Evolutionary conservation across 2,113 vertebrate genomes (phyloP).

Genomic region (Notechis scutatus): DNA sequence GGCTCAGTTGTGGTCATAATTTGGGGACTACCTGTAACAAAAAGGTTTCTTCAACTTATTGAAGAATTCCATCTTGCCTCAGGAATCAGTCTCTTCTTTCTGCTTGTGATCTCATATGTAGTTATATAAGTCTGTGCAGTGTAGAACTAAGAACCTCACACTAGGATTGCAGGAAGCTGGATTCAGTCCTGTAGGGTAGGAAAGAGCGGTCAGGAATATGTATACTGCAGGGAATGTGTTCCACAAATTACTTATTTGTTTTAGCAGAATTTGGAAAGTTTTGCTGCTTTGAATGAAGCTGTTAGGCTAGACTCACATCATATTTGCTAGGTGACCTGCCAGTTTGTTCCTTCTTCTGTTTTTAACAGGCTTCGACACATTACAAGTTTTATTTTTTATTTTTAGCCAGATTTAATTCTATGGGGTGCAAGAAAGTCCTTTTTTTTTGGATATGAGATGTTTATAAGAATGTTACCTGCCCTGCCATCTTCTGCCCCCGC

Average conservation of each 20-base stretch:
- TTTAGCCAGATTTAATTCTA: neutral
- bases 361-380: neutral
- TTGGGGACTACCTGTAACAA: neutral
- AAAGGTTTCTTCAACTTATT: neutral
- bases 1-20: neutral
- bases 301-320: neutral
- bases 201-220: neutral
- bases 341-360: neutral
- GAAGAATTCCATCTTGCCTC: neutral
- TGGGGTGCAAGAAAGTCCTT: neutral
- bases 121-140: neutral
- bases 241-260: neutral
- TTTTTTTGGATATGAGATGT: neutral
- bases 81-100: neutral
- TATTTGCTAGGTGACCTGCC: neutral
- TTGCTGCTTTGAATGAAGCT: neutral
- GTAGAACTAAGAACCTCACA: neutral
- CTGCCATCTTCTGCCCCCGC: neutral
- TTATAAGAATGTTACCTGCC: neutral
- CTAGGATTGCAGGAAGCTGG: neutral
- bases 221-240: neutral
- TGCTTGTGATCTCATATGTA: neutral
- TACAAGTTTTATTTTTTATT: neutral
- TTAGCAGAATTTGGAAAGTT: neutral
- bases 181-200: neutral